phyloP scores from a whole-genome alignment of 1,140 invertebrate species.

The Rhysida immarginata region DNA sequence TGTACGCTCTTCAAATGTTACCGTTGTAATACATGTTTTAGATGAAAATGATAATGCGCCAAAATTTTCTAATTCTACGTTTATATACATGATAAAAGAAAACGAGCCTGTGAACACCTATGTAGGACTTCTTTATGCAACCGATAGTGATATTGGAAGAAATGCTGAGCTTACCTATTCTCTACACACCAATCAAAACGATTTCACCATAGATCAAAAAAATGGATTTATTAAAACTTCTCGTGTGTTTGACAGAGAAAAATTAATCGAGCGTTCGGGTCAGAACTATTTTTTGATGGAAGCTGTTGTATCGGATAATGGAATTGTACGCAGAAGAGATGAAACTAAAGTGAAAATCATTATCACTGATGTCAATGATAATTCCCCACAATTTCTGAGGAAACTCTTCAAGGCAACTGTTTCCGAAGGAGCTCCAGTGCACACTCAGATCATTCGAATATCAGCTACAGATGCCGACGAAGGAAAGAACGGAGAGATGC shows the following conservation, averaged over 20 bases:
- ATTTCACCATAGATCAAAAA: slow-evolving; percentile 73
- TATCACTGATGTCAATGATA: slow-evolving; percentile 83
- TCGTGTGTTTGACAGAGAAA: slow-evolving; percentile 71
- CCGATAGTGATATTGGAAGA: slow-evolving; percentile 74
- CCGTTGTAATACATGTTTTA: slow-evolving; percentile 75
- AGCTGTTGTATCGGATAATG: slow-evolving; percentile 75
- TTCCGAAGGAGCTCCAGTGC: slow-evolving; percentile 58
- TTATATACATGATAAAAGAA: slow-evolving; percentile 69
- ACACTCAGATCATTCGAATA: slow-evolving; percentile 64
- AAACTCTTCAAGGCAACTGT: slow-evolving; percentile 69
- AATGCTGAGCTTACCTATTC: slow-evolving; percentile 85
- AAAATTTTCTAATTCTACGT: slow-evolving; percentile 67
- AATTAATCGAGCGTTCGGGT: slow-evolving; percentile 53
- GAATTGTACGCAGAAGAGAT: slow-evolving; percentile 56
- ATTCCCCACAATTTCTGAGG: slow-evolving; percentile 66
- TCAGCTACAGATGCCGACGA: slow-evolving; percentile 77
- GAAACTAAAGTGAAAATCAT: slow-evolving; percentile 77
- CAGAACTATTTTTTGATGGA: slow-evolving; percentile 63
- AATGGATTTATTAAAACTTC: slow-evolving; percentile 83
- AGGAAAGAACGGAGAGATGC: slow-evolving; percentile 76
- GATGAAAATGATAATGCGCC: slow-evolving; percentile 95
- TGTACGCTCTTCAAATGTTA: slow-evolving; percentile 57
- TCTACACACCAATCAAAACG: slow-evolving; percentile 45
- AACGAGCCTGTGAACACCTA: slow-evolving; percentile 76
- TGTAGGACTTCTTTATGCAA: slow-evolving; percentile 72